These are phyloP conservation scores for Meganola albula DNA, from an alignment of 2,888 invertebrate species.

Conservation along the genomic window DNA sequence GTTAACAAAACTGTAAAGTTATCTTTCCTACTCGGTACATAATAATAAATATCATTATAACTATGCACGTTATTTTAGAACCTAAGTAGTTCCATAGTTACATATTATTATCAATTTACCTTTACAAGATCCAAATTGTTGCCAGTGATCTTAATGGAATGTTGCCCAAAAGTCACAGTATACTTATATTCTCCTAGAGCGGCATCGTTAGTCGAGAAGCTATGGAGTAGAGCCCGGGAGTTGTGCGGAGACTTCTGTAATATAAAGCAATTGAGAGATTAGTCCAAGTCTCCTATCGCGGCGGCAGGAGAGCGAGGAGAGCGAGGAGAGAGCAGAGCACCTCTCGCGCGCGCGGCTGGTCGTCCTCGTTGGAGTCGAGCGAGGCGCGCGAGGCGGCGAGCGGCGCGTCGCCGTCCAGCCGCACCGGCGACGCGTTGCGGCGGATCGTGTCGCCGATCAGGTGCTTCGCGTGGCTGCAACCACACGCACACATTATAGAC, in stretches of 20 bases:
- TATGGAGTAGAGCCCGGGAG: conserved; percentile 82
- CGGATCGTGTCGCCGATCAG: conserved; percentile 97
- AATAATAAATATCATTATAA: no score
- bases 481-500: not conserved
- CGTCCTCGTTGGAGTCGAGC: conserved; percentile 83
- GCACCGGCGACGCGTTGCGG: conserved; percentile 94
- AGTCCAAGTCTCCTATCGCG: no score
- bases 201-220: conserved; percentile 89
- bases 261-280: no score
- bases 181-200: conserved; percentile 92
- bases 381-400: conserved; percentile 86
- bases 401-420: conserved; percentile 78
- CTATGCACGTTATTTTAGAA: no score
- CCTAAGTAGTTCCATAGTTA: no score
- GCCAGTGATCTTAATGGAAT: conserved; percentile 91
- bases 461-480: conserved; percentile 89
- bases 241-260: conserved; percentile 75
- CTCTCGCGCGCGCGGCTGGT: conserved; percentile 45
- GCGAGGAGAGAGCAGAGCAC: no score
- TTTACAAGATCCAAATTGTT: conserved; percentile 90
- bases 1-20: no score
- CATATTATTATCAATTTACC: conserved; percentile 57
- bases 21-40: no score
- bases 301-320: no score
- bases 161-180: conserved; percentile 89